A percentile compares a stretch with the other conserved stretches of the same genome.
phyloP scores from a whole-genome alignment of 2,797 vertebrate genomes.

The Enteromius fasciolatus region DNA sequence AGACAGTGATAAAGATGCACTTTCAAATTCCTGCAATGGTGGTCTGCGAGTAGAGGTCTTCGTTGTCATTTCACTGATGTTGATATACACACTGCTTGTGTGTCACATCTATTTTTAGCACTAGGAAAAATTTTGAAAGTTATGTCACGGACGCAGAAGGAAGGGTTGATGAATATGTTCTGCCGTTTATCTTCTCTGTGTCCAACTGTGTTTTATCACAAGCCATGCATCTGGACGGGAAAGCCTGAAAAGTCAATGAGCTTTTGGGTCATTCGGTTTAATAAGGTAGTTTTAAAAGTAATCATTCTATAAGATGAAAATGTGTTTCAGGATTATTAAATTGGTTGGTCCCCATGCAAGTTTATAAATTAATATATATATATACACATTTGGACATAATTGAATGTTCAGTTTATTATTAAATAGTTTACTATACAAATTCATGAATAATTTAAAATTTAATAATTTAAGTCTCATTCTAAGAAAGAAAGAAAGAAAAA shows the following conservation, averaged over 20 bases:
- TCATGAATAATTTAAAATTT: neutral
- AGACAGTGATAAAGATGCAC: conserved; percentile 44
- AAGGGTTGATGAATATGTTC: conserved; percentile 24
- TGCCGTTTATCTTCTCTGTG: conserved; percentile 29
- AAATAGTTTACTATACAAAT: neutral
- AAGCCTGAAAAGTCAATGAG: conserved; percentile 1
- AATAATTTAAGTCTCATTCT: neutral
- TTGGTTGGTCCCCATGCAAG: neutral
- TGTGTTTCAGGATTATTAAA: neutral
- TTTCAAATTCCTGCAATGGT: conserved; percentile 34
- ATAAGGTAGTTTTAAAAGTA: neutral
- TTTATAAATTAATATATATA: neutral
- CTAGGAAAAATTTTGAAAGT: conserved; percentile 15
- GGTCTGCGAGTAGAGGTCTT: conserved; percentile 32
- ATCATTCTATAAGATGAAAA: neutral
- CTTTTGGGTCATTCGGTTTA: neutral
- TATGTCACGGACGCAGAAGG: conserved; percentile 15
- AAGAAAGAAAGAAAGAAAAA: neutral
- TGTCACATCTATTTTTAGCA: conserved; percentile 50
- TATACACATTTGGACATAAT: neutral
- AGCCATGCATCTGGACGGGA: neutral
- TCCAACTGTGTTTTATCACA: conserved; percentile 9
- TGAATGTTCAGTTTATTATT: neutral
- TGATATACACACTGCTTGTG: conserved; percentile 18
- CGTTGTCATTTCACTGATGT: conserved; percentile 33